A percentile compares a stretch with the other conserved stretches of the same genome.
Evolutionary conservation across 2,113 vertebrate genomes (phyloP).

Genomic region (Dicentrarchus labrax): DNA sequence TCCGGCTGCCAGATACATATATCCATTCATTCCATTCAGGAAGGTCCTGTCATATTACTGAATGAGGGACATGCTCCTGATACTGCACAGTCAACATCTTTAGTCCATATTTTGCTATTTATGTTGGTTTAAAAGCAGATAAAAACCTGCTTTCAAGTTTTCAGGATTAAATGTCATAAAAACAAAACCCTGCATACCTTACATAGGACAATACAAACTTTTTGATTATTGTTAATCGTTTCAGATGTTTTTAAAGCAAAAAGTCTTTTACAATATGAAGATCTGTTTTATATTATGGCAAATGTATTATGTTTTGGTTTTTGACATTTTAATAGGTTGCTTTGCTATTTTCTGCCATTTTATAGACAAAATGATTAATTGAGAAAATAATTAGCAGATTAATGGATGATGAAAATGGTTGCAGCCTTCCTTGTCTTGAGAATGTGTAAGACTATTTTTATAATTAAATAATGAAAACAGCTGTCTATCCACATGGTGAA

Average conservation of each 20-base stretch:
- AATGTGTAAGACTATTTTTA: background rate
- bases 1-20: background rate
- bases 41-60: too few relatives aligned
- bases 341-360: background rate
- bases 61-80: too few relatives aligned
- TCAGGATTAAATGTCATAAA: background rate
- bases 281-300: background rate
- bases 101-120: too few relatives aligned
- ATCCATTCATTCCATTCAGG: background rate
- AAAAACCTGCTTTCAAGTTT: too few relatives aligned
- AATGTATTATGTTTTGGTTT: background rate
- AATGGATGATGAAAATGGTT: background rate
- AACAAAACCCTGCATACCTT: background rate
- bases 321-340: too few relatives aligned
- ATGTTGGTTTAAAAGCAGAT: too few relatives aligned
- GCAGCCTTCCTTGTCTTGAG: too few relatives aligned
- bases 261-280: background rate
- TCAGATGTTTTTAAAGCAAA: background rate
- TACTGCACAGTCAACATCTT: too few relatives aligned
- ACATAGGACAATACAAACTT: background rate
- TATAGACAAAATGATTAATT: background rate
- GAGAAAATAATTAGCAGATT: background rate
- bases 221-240: background rate
- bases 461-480: background rate
- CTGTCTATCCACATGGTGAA: background rate